Conservation (phyloP, 2,113 vertebrate species). For the Oreochromis spilurus region DNA sequence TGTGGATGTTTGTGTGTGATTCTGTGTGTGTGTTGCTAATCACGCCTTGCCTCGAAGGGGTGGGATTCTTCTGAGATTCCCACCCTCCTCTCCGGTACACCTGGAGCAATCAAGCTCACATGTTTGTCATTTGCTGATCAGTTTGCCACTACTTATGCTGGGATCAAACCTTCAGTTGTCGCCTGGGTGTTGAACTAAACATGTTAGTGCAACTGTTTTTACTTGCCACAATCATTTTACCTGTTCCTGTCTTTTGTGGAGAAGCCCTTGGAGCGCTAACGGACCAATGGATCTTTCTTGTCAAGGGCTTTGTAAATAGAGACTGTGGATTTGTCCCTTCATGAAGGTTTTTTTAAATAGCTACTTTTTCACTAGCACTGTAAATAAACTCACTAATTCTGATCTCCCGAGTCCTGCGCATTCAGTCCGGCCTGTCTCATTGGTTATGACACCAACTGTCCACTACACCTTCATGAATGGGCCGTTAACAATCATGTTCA, state of each 20-base stretch:
- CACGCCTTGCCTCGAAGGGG: neutral
- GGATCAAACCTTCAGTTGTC: neutral
- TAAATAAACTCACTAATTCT: neutral
- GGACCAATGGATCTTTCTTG: neutral
- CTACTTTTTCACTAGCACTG: neutral
- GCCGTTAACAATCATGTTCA: neutral
- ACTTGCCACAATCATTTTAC: neutral
- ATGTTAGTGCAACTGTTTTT: neutral
- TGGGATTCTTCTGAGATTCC: neutral
- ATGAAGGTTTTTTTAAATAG: neutral
- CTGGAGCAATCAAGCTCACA: neutral
- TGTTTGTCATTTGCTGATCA: neutral
- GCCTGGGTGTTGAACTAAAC: neutral
- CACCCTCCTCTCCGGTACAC: neutral
- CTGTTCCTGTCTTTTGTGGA: neutral
- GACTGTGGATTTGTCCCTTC: neutral
- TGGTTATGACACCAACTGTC: neutral
- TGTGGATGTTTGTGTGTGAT: neutral
- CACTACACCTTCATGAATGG: neutral
- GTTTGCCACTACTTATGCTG: neutral
- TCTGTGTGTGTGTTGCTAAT: neutral
- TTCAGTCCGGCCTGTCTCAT: neutral
- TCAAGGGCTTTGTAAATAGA: neutral
- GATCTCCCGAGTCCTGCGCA: neutral
- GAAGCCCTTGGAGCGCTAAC: rapidly evolving